These are phyloP conservation scores for Crocidura indochinensis DNA, from an alignment of 2,797 vertebrate species.

Conservation along the genomic window DNA sequence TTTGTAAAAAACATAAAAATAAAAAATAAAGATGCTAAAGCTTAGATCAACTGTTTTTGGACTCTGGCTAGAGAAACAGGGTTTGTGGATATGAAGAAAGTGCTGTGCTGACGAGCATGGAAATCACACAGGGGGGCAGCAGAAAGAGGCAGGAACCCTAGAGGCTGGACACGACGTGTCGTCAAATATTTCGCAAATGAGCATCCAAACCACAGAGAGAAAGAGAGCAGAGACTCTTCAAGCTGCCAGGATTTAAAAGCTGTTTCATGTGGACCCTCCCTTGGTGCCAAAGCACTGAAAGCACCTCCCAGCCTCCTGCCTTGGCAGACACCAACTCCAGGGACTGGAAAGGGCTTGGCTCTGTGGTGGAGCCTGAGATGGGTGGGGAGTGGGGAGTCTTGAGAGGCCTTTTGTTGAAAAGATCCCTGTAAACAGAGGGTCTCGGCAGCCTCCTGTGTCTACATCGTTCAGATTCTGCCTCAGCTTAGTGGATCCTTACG, in stretches of 20 bases:
- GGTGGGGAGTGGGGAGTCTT: neutral
- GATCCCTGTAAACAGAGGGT: conserved; percentile 73
- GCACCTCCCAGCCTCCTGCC: neutral
- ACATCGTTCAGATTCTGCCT: too few species aligned
- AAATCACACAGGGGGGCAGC: conserved; percentile 48
- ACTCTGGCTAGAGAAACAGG: neutral
- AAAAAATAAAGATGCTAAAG: neutral
- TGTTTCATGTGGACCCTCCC: conserved; percentile 76
- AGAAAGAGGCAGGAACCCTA: conserved; percentile 73
- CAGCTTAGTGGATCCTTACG: too few species aligned
- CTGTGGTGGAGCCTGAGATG: conserved; percentile 41
- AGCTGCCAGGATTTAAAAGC: conserved; percentile 85
- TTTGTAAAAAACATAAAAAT: neutral
- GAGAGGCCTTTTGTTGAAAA: conserved; percentile 75
- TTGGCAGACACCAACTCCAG: conserved; percentile 65
- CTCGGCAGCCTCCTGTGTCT: neutral
- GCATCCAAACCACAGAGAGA: conserved; percentile 84
- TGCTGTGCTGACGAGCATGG: conserved; percentile 75
- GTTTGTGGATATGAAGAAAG: conserved; percentile 27
- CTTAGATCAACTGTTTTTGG: neutral
- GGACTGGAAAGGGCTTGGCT: conserved; percentile 60
- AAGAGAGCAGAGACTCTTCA: conserved; percentile 75
- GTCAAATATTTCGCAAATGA: conserved; percentile 83
- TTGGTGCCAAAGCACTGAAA: conserved; percentile 78
- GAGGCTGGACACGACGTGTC: conserved; percentile 78